These are phyloP conservation scores for Mesocricetus auratus DNA, from an alignment of 2,113 vertebrate species.

Conservation along the genomic window DNA sequence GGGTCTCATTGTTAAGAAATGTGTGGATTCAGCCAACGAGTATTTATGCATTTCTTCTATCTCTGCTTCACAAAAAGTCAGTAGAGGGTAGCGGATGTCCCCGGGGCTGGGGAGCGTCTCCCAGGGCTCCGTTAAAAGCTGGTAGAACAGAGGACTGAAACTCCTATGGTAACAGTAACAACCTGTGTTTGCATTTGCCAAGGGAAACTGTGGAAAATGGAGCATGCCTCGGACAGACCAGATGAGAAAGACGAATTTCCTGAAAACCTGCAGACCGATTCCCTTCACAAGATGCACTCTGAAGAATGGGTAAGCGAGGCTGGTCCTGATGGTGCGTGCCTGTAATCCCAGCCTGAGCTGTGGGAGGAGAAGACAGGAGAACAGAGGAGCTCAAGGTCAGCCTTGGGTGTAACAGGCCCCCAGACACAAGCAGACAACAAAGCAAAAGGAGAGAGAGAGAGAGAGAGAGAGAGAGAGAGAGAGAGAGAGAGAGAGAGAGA, in stretches of 20 bases:
- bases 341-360: background rate
- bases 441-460: too few species aligned
- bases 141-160: too few species aligned
- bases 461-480: background rate
- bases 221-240: background rate
- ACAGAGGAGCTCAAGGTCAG: background rate
- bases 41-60: background rate
- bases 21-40: background rate
- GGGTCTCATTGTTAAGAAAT: background rate
- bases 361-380: background rate
- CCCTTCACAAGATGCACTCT: background rate
- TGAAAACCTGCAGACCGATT: background rate
- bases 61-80: background rate
- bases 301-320: constrained; percentile 36
- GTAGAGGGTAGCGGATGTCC: background rate
- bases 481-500: background rate
- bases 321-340: background rate
- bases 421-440: background rate
- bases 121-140: background rate
- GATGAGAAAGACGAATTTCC: background rate
- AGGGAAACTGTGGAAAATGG: constrained; percentile 27
- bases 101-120: background rate
- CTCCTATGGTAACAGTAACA: background rate
- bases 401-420: background rate
- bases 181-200: constrained; percentile 21